A percentile compares a stretch with the other conserved stretches of the same genome.
phyloP scores from a whole-genome alignment of 2,797 vertebrate genomes.

The Pangasius krempfi region DNA sequence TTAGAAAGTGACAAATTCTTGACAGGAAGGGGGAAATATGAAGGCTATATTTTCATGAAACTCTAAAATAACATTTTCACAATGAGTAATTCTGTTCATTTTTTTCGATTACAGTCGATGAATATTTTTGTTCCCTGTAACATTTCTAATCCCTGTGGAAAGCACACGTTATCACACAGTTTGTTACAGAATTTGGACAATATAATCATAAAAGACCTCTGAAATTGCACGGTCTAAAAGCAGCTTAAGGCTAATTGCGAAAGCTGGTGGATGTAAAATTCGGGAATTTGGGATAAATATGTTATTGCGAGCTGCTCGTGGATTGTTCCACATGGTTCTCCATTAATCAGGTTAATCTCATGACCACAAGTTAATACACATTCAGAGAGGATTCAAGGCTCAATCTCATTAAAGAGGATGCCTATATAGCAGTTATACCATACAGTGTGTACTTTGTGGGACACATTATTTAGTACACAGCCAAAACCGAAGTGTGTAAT shows the following conservation, averaged over 20 bases:
- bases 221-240: too few relatives aligned
- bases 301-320: neutral
- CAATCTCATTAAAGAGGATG: neutral
- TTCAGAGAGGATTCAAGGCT: neutral
- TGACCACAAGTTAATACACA: neutral
- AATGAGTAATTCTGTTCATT: too few relatives aligned
- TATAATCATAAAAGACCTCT: neutral
- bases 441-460: neutral
- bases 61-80: too few relatives aligned
- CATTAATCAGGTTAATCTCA: neutral
- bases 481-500: neutral
- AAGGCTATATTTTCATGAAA: too few relatives aligned
- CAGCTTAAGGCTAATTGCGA: neutral
- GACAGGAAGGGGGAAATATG: too few relatives aligned
- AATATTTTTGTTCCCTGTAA: too few relatives aligned
- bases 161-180: neutral
- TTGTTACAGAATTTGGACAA: neutral
- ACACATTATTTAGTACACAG: neutral
- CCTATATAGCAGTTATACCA: neutral
- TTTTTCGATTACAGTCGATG: too few relatives aligned
- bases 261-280: neutral
- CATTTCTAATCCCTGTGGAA: too few relatives aligned
- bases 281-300: neutral
- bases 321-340: neutral
- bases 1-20: too few relatives aligned